These are phyloP conservation scores for Cotesia vestalis DNA, from an alignment of 1,140 invertebrate species.

Conservation along the genomic window DNA sequence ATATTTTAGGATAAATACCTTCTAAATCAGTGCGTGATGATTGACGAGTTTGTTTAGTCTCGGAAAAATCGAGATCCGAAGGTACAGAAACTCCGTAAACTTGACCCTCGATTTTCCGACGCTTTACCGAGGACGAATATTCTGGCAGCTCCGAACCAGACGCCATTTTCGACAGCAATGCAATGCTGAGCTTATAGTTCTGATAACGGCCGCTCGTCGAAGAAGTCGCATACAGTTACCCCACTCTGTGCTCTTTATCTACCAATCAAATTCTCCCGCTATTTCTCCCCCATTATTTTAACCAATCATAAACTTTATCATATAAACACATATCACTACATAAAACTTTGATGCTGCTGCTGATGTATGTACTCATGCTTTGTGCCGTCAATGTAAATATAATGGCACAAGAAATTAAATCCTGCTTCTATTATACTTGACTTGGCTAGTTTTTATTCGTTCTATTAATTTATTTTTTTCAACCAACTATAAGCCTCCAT, in stretches of 20 bases:
- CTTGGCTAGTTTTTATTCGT: too few species aligned
- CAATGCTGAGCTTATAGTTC: slow-evolving; percentile 39
- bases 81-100: slow-evolving; percentile 46
- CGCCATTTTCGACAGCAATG: slow-evolving; percentile 68
- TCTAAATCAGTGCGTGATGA: slow-evolving; percentile 56
- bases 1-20: slow-evolving; percentile 59
- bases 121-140: slow-evolving; percentile 65
- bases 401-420: too few species aligned
- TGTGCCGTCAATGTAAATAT: too few species aligned
- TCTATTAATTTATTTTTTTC: too few species aligned
- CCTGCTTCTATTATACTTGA: too few species aligned
- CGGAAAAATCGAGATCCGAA: slow-evolving; percentile 52
- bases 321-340: too few species aligned
- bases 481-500: too few species aligned
- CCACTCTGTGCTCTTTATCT: slow-evolving; percentile 19
- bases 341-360: too few species aligned
- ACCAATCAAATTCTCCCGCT: background rate
- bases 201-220: slow-evolving; percentile 26
- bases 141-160: slow-evolving; percentile 62
- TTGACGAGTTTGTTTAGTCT: slow-evolving; percentile 45
- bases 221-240: slow-evolving; percentile 44
- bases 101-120: slow-evolving; percentile 61
- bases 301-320: too few species aligned
- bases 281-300: slow-evolving; percentile 13
- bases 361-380: too few species aligned